These are phyloP conservation scores for Calcarius lapponicus DNA, from an alignment of 2,797 vertebrate genomes.

Conservation along the genomic window DNA sequence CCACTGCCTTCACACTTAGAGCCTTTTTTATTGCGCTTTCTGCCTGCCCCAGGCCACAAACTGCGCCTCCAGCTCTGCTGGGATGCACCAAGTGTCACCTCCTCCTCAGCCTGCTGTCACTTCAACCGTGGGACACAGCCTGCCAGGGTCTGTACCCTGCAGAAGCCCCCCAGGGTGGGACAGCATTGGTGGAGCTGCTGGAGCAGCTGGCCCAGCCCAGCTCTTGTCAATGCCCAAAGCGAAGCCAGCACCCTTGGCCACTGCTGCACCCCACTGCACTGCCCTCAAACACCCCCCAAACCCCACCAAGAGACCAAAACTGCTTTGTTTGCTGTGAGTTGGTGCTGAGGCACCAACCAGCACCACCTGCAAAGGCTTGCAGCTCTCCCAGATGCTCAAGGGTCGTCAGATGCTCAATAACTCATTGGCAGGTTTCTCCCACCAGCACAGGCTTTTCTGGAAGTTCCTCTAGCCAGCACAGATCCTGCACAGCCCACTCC, in stretches of 20 bases:
- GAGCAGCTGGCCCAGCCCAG: neutral
- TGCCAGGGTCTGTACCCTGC: neutral
- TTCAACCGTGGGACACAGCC: neutral
- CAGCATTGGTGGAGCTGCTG: rapidly evolving
- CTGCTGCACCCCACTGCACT: rapidly evolving
- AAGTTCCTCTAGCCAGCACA: neutral
- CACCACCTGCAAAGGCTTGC: neutral
- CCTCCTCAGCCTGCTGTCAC: neutral
- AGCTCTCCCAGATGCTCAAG: neutral
- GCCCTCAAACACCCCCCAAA: neutral
- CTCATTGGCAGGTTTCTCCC: neutral
- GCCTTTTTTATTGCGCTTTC: rapidly evolving
- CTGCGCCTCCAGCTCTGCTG: neutral
- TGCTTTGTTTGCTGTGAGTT: rapidly evolving
- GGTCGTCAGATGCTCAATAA: neutral
- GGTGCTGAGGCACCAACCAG: neutral
- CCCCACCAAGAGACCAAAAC: rapidly evolving
- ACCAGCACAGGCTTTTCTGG: neutral
- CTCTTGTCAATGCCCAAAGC: neutral
- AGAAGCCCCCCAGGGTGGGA: rapidly evolving
- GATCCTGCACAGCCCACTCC: neutral
- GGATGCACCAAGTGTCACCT: rapidly evolving
- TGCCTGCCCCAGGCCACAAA: neutral
- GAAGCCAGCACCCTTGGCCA: neutral
- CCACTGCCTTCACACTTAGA: neutral